These are phyloP conservation scores for Panthera leo DNA, from an alignment of 2,113 vertebrate species.

Conservation along the genomic window DNA sequence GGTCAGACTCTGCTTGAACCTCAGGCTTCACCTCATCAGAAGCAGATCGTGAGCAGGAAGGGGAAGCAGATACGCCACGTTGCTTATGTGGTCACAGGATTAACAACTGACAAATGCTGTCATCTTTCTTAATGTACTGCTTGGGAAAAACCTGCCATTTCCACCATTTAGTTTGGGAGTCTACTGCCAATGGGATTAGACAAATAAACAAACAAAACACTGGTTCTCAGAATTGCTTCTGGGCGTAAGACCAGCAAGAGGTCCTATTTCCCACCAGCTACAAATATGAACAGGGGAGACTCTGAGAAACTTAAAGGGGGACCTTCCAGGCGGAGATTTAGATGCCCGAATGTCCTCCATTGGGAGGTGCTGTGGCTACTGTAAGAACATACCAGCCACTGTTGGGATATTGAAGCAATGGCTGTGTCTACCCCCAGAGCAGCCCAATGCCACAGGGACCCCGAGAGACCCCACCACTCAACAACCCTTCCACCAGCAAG, in stretches of 20 bases:
- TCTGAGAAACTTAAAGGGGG: background rate
- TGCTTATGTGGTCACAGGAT: background rate
- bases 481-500: background rate
- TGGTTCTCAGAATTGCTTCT: background rate
- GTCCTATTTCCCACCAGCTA: background rate
- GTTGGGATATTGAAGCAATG: no score
- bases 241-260: background rate
- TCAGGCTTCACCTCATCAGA: background rate
- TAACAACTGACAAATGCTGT: background rate
- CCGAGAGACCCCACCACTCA: no score
- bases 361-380: background rate
- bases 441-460: background rate
- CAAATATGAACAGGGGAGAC: background rate
- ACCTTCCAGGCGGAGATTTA: background rate
- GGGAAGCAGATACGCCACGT: rapidly evolving
- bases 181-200: background rate
- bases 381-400: background rate
- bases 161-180: background rate
- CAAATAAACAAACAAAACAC: background rate
- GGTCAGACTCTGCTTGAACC: background rate
- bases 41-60: background rate
- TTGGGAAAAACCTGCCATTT: background rate
- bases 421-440: no score
- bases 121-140: background rate
- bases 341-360: background rate